Conservation (phyloP, 2,113 vertebrate species). For the Megaceryle torquata region DNA sequence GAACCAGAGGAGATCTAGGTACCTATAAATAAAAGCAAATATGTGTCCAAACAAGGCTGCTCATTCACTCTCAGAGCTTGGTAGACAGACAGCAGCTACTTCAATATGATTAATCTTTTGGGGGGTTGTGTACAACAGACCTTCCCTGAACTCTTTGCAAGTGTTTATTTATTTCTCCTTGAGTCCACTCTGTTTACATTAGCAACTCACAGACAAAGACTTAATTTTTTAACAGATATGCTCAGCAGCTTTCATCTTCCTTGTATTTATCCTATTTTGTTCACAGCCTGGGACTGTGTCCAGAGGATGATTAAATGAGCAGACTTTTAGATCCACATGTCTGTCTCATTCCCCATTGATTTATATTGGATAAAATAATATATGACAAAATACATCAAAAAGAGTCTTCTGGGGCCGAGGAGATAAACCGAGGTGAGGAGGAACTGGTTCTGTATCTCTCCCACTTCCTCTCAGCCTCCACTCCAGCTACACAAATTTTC, state of each 20-base stretch:
- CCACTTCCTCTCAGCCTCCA: background rate
- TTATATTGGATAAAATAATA: background rate
- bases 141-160: background rate
- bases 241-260: background rate
- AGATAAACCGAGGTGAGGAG: background rate
- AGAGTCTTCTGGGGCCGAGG: background rate
- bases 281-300: background rate
- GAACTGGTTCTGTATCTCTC: background rate
- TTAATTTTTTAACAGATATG: constrained; percentile 1
- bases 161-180: background rate
- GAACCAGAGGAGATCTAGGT: background rate
- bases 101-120: background rate
- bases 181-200: background rate
- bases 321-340: background rate
- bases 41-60: background rate
- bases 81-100: background rate
- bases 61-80: background rate
- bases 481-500: background rate
- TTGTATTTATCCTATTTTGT: background rate
- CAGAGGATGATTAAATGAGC: background rate
- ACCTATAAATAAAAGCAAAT: background rate
- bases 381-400: background rate
- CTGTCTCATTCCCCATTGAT: background rate
- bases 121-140: background rate
- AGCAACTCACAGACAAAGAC: background rate